A percentile compares a stretch with the other conserved stretches of the same genome.
phyloP scores from a whole-genome alignment of 2,888 invertebrate species.

The Aspidapion aeneum region DNA sequence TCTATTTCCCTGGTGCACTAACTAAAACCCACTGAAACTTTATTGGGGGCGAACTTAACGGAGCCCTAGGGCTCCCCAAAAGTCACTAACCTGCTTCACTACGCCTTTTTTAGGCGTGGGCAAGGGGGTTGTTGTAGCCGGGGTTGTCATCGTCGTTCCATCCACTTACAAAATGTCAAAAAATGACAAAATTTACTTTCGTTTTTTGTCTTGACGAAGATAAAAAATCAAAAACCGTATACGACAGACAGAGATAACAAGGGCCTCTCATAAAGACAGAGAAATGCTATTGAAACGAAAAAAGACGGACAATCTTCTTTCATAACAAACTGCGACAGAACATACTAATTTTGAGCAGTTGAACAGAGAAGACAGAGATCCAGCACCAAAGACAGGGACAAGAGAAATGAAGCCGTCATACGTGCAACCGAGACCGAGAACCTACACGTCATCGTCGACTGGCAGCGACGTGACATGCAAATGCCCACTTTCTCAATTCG shows the following conservation, averaged over 20 bases:
- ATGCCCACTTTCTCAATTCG: no score
- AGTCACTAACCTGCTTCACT: slow-evolving; percentile 57
- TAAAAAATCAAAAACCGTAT: no score
- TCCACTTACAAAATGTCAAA: slow-evolving; percentile 28
- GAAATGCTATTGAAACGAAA: no score
- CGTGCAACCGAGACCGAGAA: neutral
- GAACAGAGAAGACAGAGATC: neutral
- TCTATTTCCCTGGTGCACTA: neutral
- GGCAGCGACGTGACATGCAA: slow-evolving; percentile 19
- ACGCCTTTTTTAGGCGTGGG: slow-evolving; percentile 53
- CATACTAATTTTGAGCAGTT: neutral
- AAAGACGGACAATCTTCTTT: no score
- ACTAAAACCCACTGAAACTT: neutral
- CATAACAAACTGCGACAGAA: neutral
- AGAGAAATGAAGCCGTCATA: neutral
- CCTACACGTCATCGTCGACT: slow-evolving; percentile 12
- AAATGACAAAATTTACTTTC: neutral
- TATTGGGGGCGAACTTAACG: neutral
- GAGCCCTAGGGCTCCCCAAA: neutral
- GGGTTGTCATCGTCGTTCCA: slow-evolving; percentile 54
- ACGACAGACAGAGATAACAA: no score
- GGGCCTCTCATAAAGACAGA: no score
- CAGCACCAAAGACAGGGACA: neutral
- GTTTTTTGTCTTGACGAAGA: no score
- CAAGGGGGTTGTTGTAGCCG: slow-evolving; percentile 37